phyloP scores from a whole-genome alignment of 2,113 vertebrate genomes.

The Thunnus thynnus region DNA sequence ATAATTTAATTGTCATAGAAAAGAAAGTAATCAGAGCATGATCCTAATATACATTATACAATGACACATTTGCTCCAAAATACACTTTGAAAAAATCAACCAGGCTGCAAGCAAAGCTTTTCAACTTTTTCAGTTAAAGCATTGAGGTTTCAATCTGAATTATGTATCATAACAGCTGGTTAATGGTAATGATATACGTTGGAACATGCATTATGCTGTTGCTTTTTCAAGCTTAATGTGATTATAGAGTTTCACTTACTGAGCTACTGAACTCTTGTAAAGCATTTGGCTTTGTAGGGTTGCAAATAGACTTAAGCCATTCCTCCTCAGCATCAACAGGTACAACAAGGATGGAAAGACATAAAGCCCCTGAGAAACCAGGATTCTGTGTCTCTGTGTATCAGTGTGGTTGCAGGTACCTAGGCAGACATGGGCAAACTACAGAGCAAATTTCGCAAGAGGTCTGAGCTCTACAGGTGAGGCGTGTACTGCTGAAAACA shows the following conservation, averaged over 20 bases:
- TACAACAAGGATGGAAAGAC: neutral
- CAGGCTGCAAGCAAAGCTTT: too few species aligned
- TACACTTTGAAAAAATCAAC: too few species aligned
- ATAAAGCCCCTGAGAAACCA: neutral
- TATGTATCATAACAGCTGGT: neutral
- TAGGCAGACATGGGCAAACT: conserved; percentile 90
- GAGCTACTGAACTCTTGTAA: neutral
- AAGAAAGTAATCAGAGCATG: neutral
- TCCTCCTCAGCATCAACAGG: neutral
- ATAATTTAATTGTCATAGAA: neutral
- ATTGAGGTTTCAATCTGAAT: neutral
- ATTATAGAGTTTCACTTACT: neutral
- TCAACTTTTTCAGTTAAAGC: neutral
- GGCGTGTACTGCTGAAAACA: neutral
- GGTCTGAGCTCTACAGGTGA: conserved; percentile 90
- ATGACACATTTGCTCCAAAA: too few species aligned
- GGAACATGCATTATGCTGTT: neutral
- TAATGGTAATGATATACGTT: neutral
- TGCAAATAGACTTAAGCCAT: neutral
- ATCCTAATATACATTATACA: too few species aligned
- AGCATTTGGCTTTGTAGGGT: neutral
- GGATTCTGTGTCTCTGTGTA: neutral
- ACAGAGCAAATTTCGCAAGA: conserved; percentile 92
- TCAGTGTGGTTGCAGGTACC: conserved; percentile 54
- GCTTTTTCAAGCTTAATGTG: neutral